Percentiles rank a stretch among this genome's conserved stretches.
Conservation (phyloP, 2,888 invertebrate genomes). For the Drosophila anomelani region DNA sequence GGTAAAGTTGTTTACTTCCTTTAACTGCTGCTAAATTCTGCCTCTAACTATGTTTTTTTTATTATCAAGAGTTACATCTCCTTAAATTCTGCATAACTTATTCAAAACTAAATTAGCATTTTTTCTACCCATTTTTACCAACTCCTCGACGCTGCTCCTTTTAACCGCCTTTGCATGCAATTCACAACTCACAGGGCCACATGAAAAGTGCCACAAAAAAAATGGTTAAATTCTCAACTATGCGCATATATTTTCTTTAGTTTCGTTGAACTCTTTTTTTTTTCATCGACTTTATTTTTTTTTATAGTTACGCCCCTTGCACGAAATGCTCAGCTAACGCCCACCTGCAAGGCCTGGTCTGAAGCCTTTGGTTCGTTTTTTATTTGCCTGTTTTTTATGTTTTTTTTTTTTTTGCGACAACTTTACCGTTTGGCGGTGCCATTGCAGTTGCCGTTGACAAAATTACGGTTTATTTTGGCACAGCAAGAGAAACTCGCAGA, state of each 20-base stretch:
- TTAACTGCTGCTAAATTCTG: background rate
- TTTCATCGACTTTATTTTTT: slow-evolving; percentile 1
- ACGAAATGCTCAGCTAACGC: slow-evolving; percentile 24
- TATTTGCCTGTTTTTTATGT: background rate
- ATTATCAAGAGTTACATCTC: background rate
- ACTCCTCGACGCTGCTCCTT: slow-evolving; percentile 8
- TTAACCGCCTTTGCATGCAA: slow-evolving; percentile 7
- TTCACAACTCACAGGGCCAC: slow-evolving; percentile 5
- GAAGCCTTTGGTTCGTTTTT: slow-evolving; percentile 5
- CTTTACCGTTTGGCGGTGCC: slow-evolving; percentile 27
- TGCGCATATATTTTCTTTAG: slow-evolving; percentile 43
- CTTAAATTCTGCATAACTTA: slow-evolving; percentile 13
- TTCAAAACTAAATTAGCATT: background rate
- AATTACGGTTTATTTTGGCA: slow-evolving; percentile 55
- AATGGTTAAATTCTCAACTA: slow-evolving; percentile 54
- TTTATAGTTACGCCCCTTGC: slow-evolving; percentile 43
- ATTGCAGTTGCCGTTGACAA: slow-evolving; percentile 47
- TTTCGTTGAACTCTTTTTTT: slow-evolving; percentile 52
- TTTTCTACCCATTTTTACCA: background rate
- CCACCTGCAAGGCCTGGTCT: slow-evolving; percentile 38
- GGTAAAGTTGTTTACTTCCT: background rate
- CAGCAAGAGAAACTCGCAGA: slow-evolving; percentile 20
- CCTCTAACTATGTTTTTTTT: background rate
- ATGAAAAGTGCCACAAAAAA: slow-evolving; percentile 9
- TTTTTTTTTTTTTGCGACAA: slow-evolving; percentile 15